phyloP scores from a whole-genome alignment of 2,888 invertebrate species.

The Noctua janthe region DNA sequence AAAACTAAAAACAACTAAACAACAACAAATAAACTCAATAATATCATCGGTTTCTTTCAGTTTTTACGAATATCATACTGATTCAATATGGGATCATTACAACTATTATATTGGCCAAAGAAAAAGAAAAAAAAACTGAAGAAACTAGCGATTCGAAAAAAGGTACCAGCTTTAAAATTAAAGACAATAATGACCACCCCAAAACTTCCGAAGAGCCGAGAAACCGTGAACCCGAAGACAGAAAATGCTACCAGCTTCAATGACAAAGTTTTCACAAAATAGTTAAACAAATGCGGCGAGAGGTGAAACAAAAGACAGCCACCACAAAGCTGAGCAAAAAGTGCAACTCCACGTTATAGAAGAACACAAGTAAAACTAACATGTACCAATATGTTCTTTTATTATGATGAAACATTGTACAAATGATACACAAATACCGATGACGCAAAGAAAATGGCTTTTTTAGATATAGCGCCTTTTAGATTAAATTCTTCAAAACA shows the following conservation, averaged over 20 bases:
- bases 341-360: background rate
- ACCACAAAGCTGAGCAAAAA: background rate
- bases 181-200: background rate
- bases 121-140: background rate
- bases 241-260: background rate
- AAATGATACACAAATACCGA: constrained; percentile 56
- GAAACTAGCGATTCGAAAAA: background rate
- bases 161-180: background rate
- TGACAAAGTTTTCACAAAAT: background rate
- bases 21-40: too few relatives aligned
- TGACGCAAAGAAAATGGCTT: constrained; percentile 49
- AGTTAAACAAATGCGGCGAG: background rate
- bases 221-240: background rate
- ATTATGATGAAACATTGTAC: constrained; percentile 61
- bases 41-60: too few relatives aligned
- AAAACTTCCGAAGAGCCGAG: background rate
- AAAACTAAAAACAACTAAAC: too few relatives aligned
- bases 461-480: constrained; percentile 55
- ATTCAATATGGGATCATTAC: background rate
- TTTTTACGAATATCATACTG: too few relatives aligned
- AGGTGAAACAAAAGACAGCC: too few relatives aligned
- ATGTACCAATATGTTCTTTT: constrained; percentile 59
- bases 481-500: constrained; percentile 57
- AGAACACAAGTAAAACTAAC: constrained; percentile 49
- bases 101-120: background rate